Evolutionary conservation across 2,113 vertebrate genomes (phyloP), one percentile per base, ranked within the genome.

Genomic region (Azemiops feae): DNA sequence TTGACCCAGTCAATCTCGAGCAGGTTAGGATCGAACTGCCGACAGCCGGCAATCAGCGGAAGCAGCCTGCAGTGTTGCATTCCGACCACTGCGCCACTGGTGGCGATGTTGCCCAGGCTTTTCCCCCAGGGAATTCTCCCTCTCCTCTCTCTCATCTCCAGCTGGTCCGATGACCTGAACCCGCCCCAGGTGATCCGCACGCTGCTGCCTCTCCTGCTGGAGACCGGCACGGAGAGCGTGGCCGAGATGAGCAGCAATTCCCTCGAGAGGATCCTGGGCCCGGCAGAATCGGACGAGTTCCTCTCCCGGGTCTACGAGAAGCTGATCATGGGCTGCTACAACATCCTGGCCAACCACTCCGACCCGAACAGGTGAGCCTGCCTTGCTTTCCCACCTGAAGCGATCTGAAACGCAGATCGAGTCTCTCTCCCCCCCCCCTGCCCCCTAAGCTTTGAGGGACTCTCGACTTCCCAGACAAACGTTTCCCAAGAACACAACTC

Each of bases 181-280:
- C 98, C 98, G 0, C 97, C 98, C 0, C 99, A 99, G 95, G 98
- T 99, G 92, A 99, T 99, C 92, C 98, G 97, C 88, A 98, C 98
- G 0, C 96, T 99, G 50, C 96, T 99, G 45, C 99, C 99, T 0
- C 98, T 99, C 55, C 98, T 99, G 43, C 93, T 99, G 98, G 99
- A 99, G 96, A 98, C 97, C 81, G 99, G 99, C 97, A 99, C 99
- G 0, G 99, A 99, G 96, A 99, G 99, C 0, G 98, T 99, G 69
- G 99, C 99, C 5, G 99, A 99, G 96, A 98, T 99, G 94, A 98
- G 99, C 97, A 99, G 98, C 95, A 99, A 98, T 60, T 99, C 98
- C 5, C 96, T 99, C 93, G 99, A 99, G 92, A 98, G 99, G 60
- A 98, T 99, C 95, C 96, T 99, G 94, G 99, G 99, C 22, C 99